Percentiles rank a stretch among this genome's conserved stretches.
These are phyloP conservation scores for Protonemura montana DNA, from an alignment of 2,888 invertebrate species.

Conservation along the genomic window DNA sequence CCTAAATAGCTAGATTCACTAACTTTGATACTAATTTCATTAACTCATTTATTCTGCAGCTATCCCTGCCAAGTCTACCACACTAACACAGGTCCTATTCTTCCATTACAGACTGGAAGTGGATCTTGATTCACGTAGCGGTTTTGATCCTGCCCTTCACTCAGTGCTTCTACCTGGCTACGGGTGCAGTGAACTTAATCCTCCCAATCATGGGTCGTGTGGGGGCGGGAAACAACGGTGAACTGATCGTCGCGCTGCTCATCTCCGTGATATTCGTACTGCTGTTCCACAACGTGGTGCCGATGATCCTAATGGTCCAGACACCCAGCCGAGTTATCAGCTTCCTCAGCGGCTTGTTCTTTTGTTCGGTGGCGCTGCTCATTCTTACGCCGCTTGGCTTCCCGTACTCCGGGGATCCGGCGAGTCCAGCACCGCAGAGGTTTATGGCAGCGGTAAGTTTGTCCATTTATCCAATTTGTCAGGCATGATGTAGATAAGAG, in stretches of 20 bases:
- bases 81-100: constrained; percentile 49
- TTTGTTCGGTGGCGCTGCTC: constrained; percentile 65
- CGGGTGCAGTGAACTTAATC: constrained; percentile 75
- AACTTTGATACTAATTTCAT: too few species aligned
- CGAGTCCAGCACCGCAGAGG: constrained; percentile 73
- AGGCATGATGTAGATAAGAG: not conserved
- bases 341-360: constrained; percentile 62
- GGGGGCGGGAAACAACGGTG: constrained; percentile 74
- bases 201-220: constrained; percentile 84
- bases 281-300: constrained; percentile 58
- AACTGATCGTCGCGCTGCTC: constrained; percentile 68
- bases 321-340: constrained; percentile 64
- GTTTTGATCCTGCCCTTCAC: constrained; percentile 69
- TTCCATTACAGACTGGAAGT: constrained; percentile 61
- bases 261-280: constrained; percentile 60
- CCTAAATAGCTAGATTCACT: too few species aligned
- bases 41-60: too few species aligned
- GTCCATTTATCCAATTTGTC: not conserved
- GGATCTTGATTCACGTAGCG: constrained; percentile 65
- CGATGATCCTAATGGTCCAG: constrained; percentile 59
- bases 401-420: constrained; percentile 73
- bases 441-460: constrained; percentile 74
- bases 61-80: not conserved
- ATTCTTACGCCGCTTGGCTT: constrained; percentile 74
- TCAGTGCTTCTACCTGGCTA: constrained; percentile 73